Evolutionary conservation across 2,113 vertebrate species (phyloP).

Genomic region (Marmota monax): DNA sequence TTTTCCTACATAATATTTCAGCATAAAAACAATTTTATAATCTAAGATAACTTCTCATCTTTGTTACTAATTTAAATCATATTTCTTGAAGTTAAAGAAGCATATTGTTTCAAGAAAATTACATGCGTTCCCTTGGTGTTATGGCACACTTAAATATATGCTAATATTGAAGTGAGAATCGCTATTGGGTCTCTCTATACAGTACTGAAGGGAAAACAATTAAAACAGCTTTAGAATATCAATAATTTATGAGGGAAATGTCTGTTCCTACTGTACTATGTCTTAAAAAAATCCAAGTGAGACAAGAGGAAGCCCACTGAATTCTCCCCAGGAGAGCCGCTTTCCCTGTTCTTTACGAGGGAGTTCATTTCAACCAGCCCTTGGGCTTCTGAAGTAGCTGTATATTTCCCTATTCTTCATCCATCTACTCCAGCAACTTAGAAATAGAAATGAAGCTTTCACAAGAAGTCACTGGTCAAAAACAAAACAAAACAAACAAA

Average conservation of each 20-base stretch:
- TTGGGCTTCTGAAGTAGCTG: constrained; percentile 50
- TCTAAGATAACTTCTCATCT: constrained; percentile 59
- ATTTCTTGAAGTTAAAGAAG: constrained; percentile 73
- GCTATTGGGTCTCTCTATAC: constrained; percentile 68
- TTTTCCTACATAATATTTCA: constrained; percentile 58
- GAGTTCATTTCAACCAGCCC: constrained; percentile 64
- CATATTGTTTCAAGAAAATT: constrained; percentile 77
- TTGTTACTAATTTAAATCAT: constrained; percentile 74
- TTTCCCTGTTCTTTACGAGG: constrained; percentile 1
- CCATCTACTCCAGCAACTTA: constrained; percentile 20
- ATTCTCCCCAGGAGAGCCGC: constrained; percentile 54
- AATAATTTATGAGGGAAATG: constrained; percentile 80
- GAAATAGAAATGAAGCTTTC: constrained; percentile 35
- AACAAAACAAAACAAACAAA: too few species aligned
- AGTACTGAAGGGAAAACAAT: constrained; percentile 77
- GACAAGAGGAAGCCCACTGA: constrained; percentile 63
- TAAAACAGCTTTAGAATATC: constrained; percentile 77
- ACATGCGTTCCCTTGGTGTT: constrained; percentile 51
- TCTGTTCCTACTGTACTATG: constrained; percentile 63
- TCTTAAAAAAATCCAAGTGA: constrained; percentile 72
- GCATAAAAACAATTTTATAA: constrained; percentile 44
- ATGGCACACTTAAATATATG: constrained; percentile 73
- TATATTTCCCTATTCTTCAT: constrained; percentile 46
- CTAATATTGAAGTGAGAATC: constrained; percentile 73
- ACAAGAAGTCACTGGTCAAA: constrained; percentile 41